phyloP scores from a whole-genome alignment of 2,888 invertebrate genomes.

The Ectemnius lituratus region DNA sequence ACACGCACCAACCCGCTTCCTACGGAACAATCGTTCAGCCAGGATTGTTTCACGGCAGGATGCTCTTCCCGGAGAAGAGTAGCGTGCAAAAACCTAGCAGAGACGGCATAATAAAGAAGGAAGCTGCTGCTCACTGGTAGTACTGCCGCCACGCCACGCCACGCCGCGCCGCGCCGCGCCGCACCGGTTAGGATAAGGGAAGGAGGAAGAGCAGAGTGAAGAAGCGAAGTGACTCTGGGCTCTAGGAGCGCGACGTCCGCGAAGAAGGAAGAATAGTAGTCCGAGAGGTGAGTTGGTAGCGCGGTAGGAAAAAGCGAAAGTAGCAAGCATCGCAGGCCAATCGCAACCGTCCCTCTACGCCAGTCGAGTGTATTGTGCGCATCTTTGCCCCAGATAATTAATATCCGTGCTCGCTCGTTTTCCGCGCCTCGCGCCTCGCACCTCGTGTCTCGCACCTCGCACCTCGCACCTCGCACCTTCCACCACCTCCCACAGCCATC shows the following conservation, averaged over 20 bases:
- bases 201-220: neutral
- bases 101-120: too few relatives aligned
- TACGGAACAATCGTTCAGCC: too few relatives aligned
- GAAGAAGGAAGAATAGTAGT: constrained; percentile 18
- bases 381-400: constrained; percentile 72
- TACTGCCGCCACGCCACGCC: too few relatives aligned
- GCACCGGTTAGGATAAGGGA: too few relatives aligned
- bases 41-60: too few relatives aligned
- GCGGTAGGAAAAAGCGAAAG: constrained; percentile 68
- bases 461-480: constrained; percentile 23
- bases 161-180: too few relatives aligned
- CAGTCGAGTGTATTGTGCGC: constrained; percentile 57
- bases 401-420: constrained; percentile 65
- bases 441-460: constrained; percentile 24
- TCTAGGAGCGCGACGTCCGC: too few relatives aligned
- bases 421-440: constrained; percentile 34
- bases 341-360: constrained; percentile 30
- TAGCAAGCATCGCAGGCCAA: constrained; percentile 48
- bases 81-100: too few relatives aligned
- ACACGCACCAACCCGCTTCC: too few relatives aligned
- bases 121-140: too few relatives aligned
- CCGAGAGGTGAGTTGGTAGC: constrained; percentile 42
- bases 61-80: too few relatives aligned
- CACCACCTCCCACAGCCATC: neutral
- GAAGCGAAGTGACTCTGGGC: neutral